Conservation (phyloP, 2,888 invertebrate genomes). For the Melinaea menophilus region DNA sequence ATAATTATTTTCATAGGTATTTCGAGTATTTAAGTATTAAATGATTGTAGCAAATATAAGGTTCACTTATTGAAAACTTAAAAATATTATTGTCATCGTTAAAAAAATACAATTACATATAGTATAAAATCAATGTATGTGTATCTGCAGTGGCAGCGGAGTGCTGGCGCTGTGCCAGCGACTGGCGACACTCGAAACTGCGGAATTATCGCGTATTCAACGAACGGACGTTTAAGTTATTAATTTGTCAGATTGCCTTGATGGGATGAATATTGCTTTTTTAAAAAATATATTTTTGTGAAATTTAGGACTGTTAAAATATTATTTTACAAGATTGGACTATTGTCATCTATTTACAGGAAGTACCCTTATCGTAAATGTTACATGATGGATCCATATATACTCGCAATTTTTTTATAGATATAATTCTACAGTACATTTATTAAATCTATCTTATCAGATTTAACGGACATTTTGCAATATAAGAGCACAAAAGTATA, state of each 20-base stretch:
- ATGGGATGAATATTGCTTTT: background rate
- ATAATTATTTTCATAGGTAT: no score
- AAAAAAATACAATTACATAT: background rate
- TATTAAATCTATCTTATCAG: no score
- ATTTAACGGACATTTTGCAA: no score
- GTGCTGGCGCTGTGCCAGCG: constrained; percentile 5
- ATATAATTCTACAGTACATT: no score
- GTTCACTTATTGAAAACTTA: no score
- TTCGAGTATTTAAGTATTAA: no score
- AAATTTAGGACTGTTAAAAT: background rate
- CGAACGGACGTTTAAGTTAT: constrained; percentile 10
- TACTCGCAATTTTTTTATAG: no score
- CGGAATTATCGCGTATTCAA: constrained; percentile 9
- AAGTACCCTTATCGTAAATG: no score
- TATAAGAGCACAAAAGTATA: no score
- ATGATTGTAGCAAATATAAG: no score
- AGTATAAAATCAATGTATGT: background rate
- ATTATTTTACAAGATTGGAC: background rate
- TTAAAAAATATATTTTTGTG: background rate
- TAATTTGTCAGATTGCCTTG: constrained; percentile 10
- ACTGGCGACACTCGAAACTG: constrained; percentile 11
- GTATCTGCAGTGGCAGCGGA: constrained; percentile 1
- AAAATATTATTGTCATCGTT: background rate
- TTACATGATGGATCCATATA: no score
- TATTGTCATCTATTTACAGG: no score